A percentile compares a stretch with the other conserved stretches of the same genome.
phyloP scores from a whole-genome alignment of 2,113 vertebrate species.

The Notarius lentiginosus region DNA sequence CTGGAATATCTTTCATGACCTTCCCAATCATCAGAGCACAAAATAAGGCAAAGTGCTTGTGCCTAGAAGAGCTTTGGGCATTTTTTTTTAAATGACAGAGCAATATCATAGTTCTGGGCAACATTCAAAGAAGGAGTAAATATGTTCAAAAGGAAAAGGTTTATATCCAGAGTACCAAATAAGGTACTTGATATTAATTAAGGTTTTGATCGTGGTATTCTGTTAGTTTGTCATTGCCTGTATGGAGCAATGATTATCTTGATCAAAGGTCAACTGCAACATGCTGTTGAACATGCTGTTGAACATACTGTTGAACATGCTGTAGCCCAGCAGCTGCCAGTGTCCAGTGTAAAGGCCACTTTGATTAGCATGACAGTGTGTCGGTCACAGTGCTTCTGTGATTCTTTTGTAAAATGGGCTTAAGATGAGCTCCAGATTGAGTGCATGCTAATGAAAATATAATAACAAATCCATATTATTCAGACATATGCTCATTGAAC shows the following conservation, averaged over 20 bases:
- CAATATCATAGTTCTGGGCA: background rate
- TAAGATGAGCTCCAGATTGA: background rate
- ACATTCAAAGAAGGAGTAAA: no score
- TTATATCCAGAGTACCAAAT: background rate
- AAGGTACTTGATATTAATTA: background rate
- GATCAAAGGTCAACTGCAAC: constrained; percentile 1
- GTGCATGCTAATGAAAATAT: background rate
- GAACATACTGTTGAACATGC: background rate
- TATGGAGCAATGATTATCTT: background rate
- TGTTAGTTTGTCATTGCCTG: background rate
- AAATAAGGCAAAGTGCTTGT: background rate
- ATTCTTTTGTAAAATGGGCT: background rate
- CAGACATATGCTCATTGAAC: background rate
- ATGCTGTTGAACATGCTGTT: background rate
- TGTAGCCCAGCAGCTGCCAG: background rate
- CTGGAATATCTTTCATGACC: background rate
- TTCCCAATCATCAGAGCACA: background rate
- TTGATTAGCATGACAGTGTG: background rate
- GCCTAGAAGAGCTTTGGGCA: background rate
- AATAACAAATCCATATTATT: background rate
- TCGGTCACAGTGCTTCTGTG: background rate
- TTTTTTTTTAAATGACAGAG: background rate
- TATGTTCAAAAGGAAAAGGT: background rate
- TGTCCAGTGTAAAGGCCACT: background rate
- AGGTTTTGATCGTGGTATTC: background rate